phyloP scores from a whole-genome alignment of 1,140 invertebrate genomes.

The Notospermus geniculatus region DNA sequence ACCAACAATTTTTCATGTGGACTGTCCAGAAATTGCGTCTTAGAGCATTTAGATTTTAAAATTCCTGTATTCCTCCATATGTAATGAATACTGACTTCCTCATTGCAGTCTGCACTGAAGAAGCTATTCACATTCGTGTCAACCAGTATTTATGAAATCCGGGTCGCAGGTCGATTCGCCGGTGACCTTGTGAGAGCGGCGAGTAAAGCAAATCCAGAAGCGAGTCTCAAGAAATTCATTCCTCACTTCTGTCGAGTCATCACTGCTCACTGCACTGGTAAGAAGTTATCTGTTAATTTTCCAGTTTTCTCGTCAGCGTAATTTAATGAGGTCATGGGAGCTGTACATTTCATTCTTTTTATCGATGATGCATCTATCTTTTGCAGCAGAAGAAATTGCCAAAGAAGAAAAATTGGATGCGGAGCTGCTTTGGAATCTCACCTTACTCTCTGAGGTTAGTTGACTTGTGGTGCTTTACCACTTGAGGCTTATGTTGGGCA shows the following conservation, averaged over 20 bases:
- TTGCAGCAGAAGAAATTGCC: conserved; percentile 58
- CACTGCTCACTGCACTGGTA: background rate
- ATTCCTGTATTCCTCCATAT: no score
- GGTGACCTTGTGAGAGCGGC: conserved; percentile 70
- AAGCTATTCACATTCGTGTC: conserved; percentile 74
- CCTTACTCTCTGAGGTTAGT: conserved; percentile 70
- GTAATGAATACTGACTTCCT: no score
- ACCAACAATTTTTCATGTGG: no score
- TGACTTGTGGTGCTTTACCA: conserved; percentile 11
- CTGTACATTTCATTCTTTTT: no score
- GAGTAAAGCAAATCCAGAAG: conserved; percentile 62
- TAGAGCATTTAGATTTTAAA: no score
- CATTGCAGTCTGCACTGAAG: conserved; percentile 68
- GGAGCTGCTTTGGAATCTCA: conserved; percentile 74
- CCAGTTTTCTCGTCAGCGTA: no score
- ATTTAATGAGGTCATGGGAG: no score
- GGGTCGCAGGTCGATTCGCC: conserved; percentile 76
- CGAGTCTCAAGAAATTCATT: conserved; percentile 70
- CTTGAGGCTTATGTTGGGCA: no score
- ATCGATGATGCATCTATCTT: no score
- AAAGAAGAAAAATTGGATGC: conserved; percentile 76
- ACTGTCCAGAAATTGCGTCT: no score
- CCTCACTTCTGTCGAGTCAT: conserved; percentile 67
- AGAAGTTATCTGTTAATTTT: background rate
- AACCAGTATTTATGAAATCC: conserved; percentile 73